Evolutionary conservation across 2,888 invertebrate species (phyloP).

Genomic region (Leptinotarsa haldemani): DNA sequence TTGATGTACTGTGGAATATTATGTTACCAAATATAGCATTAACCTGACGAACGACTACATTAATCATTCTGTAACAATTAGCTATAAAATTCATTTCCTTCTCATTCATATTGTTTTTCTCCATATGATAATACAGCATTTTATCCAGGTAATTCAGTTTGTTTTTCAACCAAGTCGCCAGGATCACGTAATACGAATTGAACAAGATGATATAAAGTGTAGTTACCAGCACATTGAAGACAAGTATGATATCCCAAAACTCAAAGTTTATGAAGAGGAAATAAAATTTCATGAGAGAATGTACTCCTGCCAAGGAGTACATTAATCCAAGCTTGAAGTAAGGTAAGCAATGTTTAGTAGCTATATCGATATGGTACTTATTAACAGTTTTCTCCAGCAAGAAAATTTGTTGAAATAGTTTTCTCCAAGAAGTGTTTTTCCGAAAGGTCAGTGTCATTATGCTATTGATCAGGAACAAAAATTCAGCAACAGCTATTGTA

Average conservation of each 20-base stretch:
- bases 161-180: conserved; percentile 30
- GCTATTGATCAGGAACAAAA: neutral
- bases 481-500: neutral
- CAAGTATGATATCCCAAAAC: neutral
- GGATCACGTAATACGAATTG: conserved; percentile 25
- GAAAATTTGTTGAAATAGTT: conserved; percentile 1
- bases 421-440: neutral
- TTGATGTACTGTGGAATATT: conserved; percentile 5
- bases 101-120: neutral
- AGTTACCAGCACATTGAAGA: neutral
- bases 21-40: conserved; percentile 15
- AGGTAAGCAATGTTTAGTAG: neutral
- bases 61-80: neutral
- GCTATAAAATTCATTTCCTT: neutral
- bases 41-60: neutral
- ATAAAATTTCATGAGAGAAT: neutral
- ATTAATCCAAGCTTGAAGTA: conserved; percentile 12
- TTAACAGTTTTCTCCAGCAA: conserved; percentile 1
- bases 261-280: neutral
- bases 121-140: neutral
- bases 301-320: neutral
- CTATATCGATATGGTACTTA: neutral
- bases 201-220: conserved; percentile 2
- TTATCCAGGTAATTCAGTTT: conserved; percentile 24
- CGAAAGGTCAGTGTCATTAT: conserved; percentile 1